Base-by-base conservation (phyloP, 2,888 invertebrate species). In the Cosmia pyralina region DNA sequence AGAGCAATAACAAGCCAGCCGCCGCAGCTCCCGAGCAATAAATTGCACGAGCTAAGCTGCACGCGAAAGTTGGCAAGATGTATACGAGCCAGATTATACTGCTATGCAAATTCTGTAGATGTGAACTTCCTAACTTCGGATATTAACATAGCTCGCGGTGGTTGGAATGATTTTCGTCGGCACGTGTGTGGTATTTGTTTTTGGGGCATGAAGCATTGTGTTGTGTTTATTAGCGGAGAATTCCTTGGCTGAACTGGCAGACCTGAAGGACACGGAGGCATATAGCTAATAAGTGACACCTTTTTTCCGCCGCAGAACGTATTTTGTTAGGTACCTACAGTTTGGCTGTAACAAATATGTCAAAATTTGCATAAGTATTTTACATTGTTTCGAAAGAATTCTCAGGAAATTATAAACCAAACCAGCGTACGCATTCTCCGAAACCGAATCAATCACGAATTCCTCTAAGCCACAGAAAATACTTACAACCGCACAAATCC, bases 81-180 rank as follows among this genome's bases (percentile, higher is more conserved):
- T 78, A 75, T 79, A 83, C 76, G 77, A 77, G 75, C 69, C 74
- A 82, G 77, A 85, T 85, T 85, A 85, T 85, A 87, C 73, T 50
- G 76, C 72, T 85, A 88, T 88, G 89, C 84, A 83, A 88, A 86
- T 88, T 64, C 77, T 72, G 73, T 69, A 79, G 88, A 87, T 81
- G 81, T 82, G 74, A 86, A 88, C 82, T 87, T 86, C 76, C 76
- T 64, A 85, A 88, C 83, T 89, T 83, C 74, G 69, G 64, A 74
- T 72, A 72, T 74, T 80, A 77, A 81, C 72, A 76, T 77, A 73
- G 79, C 85, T 83, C 50, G 85, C 69, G 85, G 85, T 77, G 81
- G 65, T 72, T 17, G 59, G 48, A 71, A 72, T 66, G 78, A 72
- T 71, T 83, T 78, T 68, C 70, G 53, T 77, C 50, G 70, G 78